These are phyloP conservation scores for Holacanthella duospinosa DNA, from an alignment of 2,888 invertebrate genomes.

Conservation along the genomic window DNA sequence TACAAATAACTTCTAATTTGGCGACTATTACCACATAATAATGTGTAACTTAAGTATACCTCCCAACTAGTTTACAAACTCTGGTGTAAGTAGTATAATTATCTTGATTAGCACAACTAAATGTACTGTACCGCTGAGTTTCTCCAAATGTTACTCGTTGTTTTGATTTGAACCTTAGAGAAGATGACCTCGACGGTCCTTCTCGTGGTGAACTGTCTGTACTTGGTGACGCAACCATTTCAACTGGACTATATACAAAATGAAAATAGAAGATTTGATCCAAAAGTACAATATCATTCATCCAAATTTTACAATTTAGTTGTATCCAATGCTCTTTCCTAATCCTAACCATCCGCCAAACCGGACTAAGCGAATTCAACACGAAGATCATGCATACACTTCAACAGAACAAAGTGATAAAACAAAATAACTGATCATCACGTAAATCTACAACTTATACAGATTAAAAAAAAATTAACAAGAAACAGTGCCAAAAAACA, in stretches of 20 bases:
- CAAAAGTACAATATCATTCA: too few species aligned
- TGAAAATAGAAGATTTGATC: not conserved
- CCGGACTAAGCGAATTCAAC: too few species aligned
- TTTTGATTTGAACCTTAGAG: conserved; percentile 50
- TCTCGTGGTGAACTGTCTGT: conserved; percentile 57
- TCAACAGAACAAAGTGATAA: not conserved
- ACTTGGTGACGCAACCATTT: conserved; percentile 25
- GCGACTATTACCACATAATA: too few species aligned
- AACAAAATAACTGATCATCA: not conserved
- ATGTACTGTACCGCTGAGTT: conserved; percentile 43
- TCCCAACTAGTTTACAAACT: too few species aligned
- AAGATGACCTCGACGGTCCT: conserved; percentile 50
- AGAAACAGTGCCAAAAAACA: not conserved
- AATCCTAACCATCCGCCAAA: too few species aligned
- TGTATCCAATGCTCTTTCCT: too few species aligned
- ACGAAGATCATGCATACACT: not conserved
- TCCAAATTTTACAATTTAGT: too few species aligned
- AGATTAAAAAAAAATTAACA: not conserved
- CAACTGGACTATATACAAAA: conserved; percentile 27
- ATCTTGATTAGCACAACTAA: too few species aligned
- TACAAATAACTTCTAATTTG: too few species aligned
- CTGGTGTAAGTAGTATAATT: too few species aligned
- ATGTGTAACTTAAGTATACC: too few species aligned
- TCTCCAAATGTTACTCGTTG: conserved; percentile 54
- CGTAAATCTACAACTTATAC: not conserved